Evolutionary conservation across 2,888 invertebrate genomes (phyloP).

Genomic region (Augiades crinisus): DNA sequence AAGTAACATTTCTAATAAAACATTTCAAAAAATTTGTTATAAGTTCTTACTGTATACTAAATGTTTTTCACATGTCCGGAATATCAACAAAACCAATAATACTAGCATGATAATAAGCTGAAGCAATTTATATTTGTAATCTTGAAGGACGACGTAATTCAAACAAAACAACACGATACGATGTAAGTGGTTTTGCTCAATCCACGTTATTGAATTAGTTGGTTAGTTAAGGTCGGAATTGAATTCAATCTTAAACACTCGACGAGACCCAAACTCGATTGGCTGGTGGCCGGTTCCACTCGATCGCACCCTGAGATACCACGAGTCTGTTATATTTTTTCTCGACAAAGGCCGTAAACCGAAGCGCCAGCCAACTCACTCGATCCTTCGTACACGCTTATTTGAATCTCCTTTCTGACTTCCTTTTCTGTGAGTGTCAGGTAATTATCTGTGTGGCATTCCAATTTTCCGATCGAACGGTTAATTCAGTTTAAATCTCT

Average conservation of each 20-base stretch:
- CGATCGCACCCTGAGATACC: slow-evolving; percentile 59
- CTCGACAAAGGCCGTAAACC: slow-evolving; percentile 52
- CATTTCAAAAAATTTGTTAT: no score
- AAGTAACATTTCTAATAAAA: no score
- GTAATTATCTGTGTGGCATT: slow-evolving; percentile 82
- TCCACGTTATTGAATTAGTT: slow-evolving; percentile 26
- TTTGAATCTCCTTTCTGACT: slow-evolving; percentile 77
- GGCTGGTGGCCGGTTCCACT: slow-evolving; percentile 57
- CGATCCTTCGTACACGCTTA: slow-evolving; percentile 72
- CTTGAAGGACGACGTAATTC: slow-evolving; percentile 2
- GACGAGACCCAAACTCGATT: slow-evolving; percentile 53
- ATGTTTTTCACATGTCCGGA: background rate
- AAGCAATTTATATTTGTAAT: slow-evolving; percentile 9
- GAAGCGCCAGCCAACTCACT: slow-evolving; percentile 46
- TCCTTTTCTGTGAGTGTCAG: slow-evolving; percentile 82
- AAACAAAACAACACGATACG: slow-evolving; percentile 14
- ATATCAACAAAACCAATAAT: background rate
- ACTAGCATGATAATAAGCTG: background rate
- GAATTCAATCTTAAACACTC: slow-evolving; percentile 38
- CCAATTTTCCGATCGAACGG: slow-evolving; percentile 81
- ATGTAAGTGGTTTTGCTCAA: slow-evolving; percentile 22
- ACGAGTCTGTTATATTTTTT: slow-evolving; percentile 58
- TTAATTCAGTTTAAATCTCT: slow-evolving; percentile 81
- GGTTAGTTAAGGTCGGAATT: slow-evolving; percentile 26
- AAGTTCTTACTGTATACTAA: no score